Evolutionary conservation across 2,797 vertebrate genomes (phyloP).

Genomic region (Dermochelys coriacea): DNA sequence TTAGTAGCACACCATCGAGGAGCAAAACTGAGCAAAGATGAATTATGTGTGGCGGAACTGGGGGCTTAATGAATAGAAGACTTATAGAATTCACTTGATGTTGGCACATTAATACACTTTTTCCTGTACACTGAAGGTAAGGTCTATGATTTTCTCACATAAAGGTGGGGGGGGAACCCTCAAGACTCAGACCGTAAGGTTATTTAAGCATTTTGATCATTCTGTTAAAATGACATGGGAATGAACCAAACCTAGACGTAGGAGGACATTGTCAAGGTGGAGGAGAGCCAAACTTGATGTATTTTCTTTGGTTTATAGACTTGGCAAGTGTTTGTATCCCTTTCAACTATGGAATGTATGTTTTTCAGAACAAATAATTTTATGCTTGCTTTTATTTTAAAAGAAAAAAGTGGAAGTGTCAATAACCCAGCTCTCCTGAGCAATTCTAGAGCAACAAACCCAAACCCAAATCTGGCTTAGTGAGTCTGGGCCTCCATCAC

Average conservation of each 20-base stretch:
- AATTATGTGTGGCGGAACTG: slow-evolving; percentile 80
- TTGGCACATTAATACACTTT: slow-evolving; percentile 83
- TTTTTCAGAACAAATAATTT: neutral
- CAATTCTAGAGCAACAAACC: neutral
- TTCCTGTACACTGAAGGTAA: slow-evolving; percentile 73
- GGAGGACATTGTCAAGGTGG: neutral
- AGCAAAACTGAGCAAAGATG: slow-evolving; percentile 80
- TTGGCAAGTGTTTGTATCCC: neutral
- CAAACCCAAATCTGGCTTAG: neutral
- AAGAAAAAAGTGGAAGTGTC: neutral
- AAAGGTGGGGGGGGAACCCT: slow-evolving; percentile 38
- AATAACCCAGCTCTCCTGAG: neutral
- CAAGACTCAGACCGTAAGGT: slow-evolving; percentile 33
- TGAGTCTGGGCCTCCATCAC: neutral
- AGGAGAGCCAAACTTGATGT: neutral
- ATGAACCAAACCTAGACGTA: slow-evolving; percentile 36
- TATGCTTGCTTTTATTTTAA: neutral
- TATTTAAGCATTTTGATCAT: slow-evolving; percentile 50
- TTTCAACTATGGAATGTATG: neutral
- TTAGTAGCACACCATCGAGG: slow-evolving; percentile 82
- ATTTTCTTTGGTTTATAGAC: neutral
- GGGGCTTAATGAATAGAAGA: slow-evolving; percentile 82
- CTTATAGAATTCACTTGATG: slow-evolving; percentile 83
- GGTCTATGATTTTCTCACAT: slow-evolving; percentile 72
- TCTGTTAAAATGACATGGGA: slow-evolving; percentile 44